Percentiles rank a stretch among this genome's conserved stretches.
Evolutionary conservation across 2,113 vertebrate species (phyloP).

Genomic region (Dendrocopos noguchii): DNA sequence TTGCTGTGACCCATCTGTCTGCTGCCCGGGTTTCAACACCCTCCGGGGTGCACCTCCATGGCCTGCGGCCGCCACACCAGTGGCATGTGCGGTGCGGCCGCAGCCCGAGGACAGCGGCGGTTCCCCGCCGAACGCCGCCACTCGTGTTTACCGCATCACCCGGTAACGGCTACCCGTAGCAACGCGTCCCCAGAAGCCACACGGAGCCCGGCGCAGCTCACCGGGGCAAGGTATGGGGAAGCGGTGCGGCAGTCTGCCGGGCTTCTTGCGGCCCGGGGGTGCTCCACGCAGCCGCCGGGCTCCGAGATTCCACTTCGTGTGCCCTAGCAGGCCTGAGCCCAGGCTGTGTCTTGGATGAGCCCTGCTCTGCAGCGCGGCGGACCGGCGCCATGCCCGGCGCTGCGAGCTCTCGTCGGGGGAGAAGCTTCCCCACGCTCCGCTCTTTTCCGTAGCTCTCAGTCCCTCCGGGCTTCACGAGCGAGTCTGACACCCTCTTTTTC

Average conservation of each 20-base stretch:
- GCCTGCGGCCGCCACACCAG: background rate
- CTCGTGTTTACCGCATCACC: background rate
- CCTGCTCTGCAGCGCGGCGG: background rate
- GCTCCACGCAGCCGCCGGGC: background rate
- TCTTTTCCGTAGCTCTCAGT: rapidly evolving
- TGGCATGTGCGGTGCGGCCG: background rate
- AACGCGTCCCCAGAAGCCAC: background rate
- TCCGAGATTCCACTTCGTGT: too few relatives aligned
- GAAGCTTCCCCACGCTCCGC: too few relatives aligned
- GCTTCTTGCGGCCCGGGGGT: background rate
- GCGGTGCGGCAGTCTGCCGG: background rate
- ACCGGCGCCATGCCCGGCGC: background rate
- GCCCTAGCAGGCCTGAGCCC: background rate
- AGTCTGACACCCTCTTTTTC: background rate
- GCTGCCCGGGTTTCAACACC: background rate
- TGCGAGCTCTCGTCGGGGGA: background rate
- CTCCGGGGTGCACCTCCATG: background rate
- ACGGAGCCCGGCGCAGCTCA: background rate
- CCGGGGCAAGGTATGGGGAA: background rate
- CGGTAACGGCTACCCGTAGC: conserved; percentile 14
- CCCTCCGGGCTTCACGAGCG: rapidly evolving
- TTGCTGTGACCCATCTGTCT: background rate
- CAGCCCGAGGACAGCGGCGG: background rate
- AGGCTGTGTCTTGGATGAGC: background rate
- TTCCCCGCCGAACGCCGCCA: background rate